Conservation (phyloP, 2,888 invertebrate species). For the Apodemia mormo region DNA sequence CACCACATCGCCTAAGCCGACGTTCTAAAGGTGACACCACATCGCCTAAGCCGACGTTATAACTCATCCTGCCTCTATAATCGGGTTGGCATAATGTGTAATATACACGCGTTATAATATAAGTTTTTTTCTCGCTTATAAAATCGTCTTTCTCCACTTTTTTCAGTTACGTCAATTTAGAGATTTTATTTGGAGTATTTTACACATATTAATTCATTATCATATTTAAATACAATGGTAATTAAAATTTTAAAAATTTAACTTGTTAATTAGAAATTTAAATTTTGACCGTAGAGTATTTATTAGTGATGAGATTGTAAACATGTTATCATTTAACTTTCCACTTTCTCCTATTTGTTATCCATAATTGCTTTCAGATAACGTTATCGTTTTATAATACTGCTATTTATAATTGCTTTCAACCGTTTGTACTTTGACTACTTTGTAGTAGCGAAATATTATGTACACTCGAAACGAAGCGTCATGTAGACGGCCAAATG, state of each 20-base stretch:
- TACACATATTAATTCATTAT: not conserved
- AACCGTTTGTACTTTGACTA: not conserved
- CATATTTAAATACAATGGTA: not conserved
- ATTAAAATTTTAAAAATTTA: not conserved
- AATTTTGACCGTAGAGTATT: not conserved
- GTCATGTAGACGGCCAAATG: not conserved
- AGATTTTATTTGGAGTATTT: not conserved
- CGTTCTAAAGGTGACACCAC: no score
- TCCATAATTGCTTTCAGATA: constrained; percentile 7
- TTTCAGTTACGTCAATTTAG: not conserved
- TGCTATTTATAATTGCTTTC: constrained; percentile 8
- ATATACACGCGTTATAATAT: no score
- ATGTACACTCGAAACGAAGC: not conserved
- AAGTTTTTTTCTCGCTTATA: not conserved
- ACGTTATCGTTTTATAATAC: constrained; percentile 13
- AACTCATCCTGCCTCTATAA: no score
- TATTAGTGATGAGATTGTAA: not conserved
- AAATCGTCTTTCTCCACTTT: not conserved
- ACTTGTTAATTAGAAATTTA: not conserved
- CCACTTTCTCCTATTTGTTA: constrained; percentile 20
- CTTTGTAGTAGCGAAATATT: not conserved
- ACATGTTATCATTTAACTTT: constrained; percentile 9
- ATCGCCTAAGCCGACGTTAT: no score
- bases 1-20: no score
- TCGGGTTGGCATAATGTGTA: no score